Evolutionary conservation across 2,113 vertebrate genomes (phyloP).

Genomic region (Ammodytes dubius): DNA sequence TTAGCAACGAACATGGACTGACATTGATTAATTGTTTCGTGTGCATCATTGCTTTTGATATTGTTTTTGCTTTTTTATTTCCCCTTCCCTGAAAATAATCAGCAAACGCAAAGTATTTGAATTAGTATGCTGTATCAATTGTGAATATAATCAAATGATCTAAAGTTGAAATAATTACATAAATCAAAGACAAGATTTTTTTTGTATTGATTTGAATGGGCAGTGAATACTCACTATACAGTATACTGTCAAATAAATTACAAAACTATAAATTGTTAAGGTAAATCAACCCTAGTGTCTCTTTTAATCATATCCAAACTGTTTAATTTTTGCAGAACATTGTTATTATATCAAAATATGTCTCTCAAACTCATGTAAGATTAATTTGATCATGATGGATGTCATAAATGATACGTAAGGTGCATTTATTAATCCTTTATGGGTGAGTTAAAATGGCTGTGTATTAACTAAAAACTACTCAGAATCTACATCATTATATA

Average conservation of each 20-base stretch:
- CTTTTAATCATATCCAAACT: not conserved
- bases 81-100: not conserved
- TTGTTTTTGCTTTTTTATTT: not conserved
- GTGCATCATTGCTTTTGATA: not conserved
- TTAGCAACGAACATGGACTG: not conserved
- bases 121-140: not conserved
- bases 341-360: not conserved
- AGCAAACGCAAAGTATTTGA: not conserved
- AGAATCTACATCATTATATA: no score
- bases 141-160: not conserved
- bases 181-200: not conserved
- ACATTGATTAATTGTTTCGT: not conserved
- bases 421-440: not conserved
- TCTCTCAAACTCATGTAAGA: not conserved
- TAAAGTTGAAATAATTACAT: not conserved
- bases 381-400: not conserved
- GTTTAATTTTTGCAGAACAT: not conserved
- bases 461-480: not conserved
- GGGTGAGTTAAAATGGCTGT: not conserved
- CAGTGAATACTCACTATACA: not conserved
- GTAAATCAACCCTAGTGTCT: no score
- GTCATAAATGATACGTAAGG: not conserved
- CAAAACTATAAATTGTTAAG: no score
- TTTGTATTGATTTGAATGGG: not conserved
- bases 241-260: no score